phyloP scores from a whole-genome alignment of 2,113 vertebrate species.

The Megatriorchis doriae region DNA sequence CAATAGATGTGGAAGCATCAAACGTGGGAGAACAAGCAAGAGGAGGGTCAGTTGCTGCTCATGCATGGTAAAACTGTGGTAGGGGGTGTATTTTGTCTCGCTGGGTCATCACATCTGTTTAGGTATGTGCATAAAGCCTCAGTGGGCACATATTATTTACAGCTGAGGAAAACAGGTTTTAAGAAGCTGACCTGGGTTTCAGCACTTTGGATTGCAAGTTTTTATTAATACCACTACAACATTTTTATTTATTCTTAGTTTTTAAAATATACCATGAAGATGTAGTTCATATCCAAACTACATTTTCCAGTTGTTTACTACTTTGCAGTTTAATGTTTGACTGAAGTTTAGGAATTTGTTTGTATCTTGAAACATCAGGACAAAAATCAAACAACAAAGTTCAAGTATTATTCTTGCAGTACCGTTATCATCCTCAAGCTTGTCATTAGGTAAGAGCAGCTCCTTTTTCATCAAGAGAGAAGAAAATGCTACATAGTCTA shows the following conservation, averaged over 20 bases:
- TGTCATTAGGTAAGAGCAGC: not conserved
- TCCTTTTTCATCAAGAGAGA: not conserved
- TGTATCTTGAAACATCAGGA: not conserved
- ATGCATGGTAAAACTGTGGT: not conserved
- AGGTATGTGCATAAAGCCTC: not conserved
- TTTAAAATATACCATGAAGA: not conserved
- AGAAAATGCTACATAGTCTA: not conserved
- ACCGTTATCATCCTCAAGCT: not conserved
- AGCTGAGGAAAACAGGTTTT: not conserved
- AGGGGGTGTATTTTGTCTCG: not conserved
- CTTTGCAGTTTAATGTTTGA: not conserved
- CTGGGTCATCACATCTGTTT: not conserved
- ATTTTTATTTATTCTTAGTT: not conserved
- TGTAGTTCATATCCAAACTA: not conserved
- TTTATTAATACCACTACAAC: not conserved
- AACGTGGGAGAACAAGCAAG: accelerated
- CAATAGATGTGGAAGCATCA: not conserved
- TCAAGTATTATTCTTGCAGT: not conserved
- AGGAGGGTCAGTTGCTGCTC: not conserved
- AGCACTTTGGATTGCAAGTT: not conserved
- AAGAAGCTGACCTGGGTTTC: not conserved
- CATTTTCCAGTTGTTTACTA: not conserved
- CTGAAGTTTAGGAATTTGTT: not conserved
- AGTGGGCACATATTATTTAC: not conserved
- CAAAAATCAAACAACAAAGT: not conserved